A percentile compares a stretch with the other conserved stretches of the same genome.
Evolutionary conservation across 2,113 vertebrate genomes (phyloP).

Genomic region (Pelecanoides urinatrix): DNA sequence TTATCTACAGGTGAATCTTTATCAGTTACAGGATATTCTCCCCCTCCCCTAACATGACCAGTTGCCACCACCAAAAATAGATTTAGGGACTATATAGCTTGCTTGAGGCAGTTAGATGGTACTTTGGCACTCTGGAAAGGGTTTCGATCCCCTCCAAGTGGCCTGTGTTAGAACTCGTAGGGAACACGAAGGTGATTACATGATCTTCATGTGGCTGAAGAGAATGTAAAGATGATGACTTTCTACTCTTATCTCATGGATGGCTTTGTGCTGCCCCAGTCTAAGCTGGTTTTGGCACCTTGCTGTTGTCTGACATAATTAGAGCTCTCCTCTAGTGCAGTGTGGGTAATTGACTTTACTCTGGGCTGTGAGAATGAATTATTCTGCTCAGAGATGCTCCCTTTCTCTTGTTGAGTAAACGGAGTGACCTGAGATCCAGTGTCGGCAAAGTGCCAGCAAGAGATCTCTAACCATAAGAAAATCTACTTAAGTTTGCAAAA

Average conservation of each 20-base stretch:
- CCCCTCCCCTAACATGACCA: no score
- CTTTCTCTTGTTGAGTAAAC: background rate
- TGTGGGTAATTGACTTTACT: background rate
- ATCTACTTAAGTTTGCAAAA: background rate
- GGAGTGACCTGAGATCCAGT: background rate
- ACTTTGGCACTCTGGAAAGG: background rate
- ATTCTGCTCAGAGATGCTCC: background rate
- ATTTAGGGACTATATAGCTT: background rate
- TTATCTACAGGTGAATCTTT: background rate
- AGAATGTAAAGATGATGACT: background rate
- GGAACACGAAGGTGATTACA: background rate
- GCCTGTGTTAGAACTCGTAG: background rate
- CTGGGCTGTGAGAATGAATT: background rate
- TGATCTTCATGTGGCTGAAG: background rate
- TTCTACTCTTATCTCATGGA: background rate
- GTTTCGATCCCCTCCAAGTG: background rate
- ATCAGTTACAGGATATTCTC: background rate
- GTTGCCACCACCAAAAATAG: background rate
- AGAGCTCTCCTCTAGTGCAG: rapidly evolving
- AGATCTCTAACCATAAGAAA: background rate
- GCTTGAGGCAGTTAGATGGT: background rate
- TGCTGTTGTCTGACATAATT: background rate
- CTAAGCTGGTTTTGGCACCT: background rate
- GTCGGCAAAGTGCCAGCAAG: background rate
- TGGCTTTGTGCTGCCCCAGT: background rate